A percentile compares a stretch with the other conserved stretches of the same genome.
Evolutionary conservation across 2,888 invertebrate species (phyloP).

Genomic region (Phasia obesa): DNA sequence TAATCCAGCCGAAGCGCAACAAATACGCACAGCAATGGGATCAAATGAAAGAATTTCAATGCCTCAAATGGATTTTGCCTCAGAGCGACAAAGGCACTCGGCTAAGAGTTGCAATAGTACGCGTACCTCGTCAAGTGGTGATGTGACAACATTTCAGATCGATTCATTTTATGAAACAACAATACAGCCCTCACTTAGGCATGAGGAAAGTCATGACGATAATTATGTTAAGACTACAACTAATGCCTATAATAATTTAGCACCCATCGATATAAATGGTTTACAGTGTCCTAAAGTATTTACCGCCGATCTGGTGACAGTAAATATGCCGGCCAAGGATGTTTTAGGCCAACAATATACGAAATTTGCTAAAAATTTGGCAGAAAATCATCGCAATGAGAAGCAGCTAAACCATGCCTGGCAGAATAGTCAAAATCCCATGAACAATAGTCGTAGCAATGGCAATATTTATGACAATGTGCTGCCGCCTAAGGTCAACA

Average conservation of each 20-base stretch:
- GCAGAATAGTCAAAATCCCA: slow-evolving; percentile 74
- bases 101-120: slow-evolving; percentile 67
- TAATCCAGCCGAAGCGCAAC: slow-evolving; percentile 94
- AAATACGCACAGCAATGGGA: slow-evolving; percentile 91
- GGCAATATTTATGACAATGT: slow-evolving; percentile 68
- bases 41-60: slow-evolving; percentile 89
- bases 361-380: slow-evolving; percentile 84
- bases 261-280: slow-evolving; percentile 85
- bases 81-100: slow-evolving; percentile 73
- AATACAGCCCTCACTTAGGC: slow-evolving; percentile 73
- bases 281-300: slow-evolving; percentile 89
- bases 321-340: slow-evolving; percentile 91
- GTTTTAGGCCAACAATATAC: slow-evolving; percentile 87
- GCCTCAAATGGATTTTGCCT: slow-evolving; percentile 88
- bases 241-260: slow-evolving; percentile 49
- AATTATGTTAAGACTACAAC: slow-evolving; percentile 45
- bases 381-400: slow-evolving; percentile 83
- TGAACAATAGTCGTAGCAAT: slow-evolving; percentile 44
- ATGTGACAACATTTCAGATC: slow-evolving; percentile 72
- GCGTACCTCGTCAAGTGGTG: slow-evolving; percentile 47
- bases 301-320: slow-evolving; percentile 89
- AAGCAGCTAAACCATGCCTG: slow-evolving; percentile 78
- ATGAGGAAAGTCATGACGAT: slow-evolving; percentile 9
- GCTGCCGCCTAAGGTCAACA: slow-evolving; percentile 42
- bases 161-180: slow-evolving; percentile 79